Percentiles rank a stretch among this genome's conserved stretches.
Conservation (phyloP, 2,888 invertebrate genomes). For the Teleogryllus oceanicus region DNA sequence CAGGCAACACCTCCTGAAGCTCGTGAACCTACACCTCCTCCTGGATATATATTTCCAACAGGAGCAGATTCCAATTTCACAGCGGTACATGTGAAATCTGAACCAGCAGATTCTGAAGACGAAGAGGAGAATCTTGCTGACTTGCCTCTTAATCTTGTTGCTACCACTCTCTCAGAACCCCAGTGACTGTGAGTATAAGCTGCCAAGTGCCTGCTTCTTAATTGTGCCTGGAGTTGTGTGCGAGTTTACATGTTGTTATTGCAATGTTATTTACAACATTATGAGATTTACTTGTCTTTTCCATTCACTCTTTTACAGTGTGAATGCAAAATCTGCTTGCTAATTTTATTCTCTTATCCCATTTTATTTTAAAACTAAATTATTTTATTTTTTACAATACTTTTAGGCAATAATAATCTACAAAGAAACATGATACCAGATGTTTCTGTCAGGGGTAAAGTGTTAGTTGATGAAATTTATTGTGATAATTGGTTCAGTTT, state of each 20-base stretch:
- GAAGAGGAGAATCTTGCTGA: constrained; percentile 49
- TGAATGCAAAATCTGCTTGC: too few species aligned
- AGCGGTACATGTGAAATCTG: constrained; percentile 41
- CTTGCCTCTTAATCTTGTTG: constrained; percentile 66
- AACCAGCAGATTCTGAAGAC: constrained; percentile 51
- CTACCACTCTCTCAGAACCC: constrained; percentile 47
- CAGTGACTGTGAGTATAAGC: constrained; percentile 24
- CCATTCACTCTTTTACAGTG: too few species aligned
- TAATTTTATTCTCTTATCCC: too few species aligned
- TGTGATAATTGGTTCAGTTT: too few species aligned
- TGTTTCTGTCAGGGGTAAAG: too few species aligned
- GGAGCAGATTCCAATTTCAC: constrained; percentile 36
- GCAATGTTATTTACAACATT: neutral
- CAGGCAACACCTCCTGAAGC: constrained; percentile 47
- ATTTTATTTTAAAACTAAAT: too few species aligned
- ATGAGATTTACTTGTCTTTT: too few species aligned
- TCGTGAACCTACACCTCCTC: neutral
- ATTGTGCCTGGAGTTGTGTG: constrained; percentile 18
- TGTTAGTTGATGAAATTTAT: too few species aligned
- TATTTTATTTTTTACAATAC: too few species aligned
- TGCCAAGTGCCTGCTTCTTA: constrained; percentile 18
- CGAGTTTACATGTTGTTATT: neutral
- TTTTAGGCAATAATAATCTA: too few species aligned
- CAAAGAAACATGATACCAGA: too few species aligned
- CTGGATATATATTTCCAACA: neutral